These are phyloP conservation scores for Botia kubotai DNA, from an alignment of 2,797 vertebrate genomes.

Conservation along the genomic window DNA sequence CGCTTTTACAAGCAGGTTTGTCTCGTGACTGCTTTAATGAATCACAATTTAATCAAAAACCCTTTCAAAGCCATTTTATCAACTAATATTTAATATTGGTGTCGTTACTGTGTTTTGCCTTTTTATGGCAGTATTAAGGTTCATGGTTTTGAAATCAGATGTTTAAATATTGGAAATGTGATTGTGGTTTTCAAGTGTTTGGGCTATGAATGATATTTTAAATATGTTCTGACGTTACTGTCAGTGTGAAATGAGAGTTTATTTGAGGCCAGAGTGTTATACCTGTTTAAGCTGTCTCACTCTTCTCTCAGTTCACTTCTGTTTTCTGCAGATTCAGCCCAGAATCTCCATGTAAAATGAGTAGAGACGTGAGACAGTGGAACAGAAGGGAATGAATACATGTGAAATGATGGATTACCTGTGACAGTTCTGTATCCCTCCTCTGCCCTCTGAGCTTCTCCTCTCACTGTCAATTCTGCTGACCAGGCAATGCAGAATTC, in stretches of 20 bases:
- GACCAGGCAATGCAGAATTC: constrained; percentile 7
- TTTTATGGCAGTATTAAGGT: too few relatives aligned
- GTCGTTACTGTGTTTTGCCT: not conserved
- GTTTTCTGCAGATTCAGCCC: constrained; percentile 18
- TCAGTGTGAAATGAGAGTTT: too few relatives aligned
- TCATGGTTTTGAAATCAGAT: too few relatives aligned
- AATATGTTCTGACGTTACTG: not conserved
- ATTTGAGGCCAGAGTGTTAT: too few relatives aligned
- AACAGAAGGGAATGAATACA: constrained; percentile 1
- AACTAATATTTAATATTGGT: not conserved
- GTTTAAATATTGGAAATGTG: too few relatives aligned
- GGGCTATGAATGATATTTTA: not conserved
- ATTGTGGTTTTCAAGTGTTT: too few relatives aligned
- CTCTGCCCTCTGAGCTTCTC: not conserved
- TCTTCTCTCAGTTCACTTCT: not conserved
- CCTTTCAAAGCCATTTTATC: too few relatives aligned
- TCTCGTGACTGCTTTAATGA: too few relatives aligned
- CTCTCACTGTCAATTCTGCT: constrained; percentile 19
- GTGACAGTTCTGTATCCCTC: not conserved
- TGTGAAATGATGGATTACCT: constrained; percentile 8
- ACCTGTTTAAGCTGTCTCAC: too few relatives aligned
- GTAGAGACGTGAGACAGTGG: not conserved
- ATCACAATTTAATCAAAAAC: too few relatives aligned
- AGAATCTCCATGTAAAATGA: not conserved
- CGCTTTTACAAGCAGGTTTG: too few relatives aligned